A percentile compares a stretch with the other conserved stretches of the same genome.
Conservation (phyloP, 2,797 vertebrate genomes). For the Rachycentron canadum region DNA sequence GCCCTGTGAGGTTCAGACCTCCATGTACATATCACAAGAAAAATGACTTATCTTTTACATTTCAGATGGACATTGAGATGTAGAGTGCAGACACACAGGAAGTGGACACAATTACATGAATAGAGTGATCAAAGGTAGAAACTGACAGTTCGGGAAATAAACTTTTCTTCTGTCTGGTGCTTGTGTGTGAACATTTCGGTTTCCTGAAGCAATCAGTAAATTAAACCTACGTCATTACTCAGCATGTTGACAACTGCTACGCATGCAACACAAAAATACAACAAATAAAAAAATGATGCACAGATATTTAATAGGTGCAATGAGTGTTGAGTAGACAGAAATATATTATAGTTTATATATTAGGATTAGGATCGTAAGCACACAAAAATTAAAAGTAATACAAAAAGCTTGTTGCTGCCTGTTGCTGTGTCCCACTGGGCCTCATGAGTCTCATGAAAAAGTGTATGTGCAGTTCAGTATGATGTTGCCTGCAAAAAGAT, state of each 20-base stretch:
- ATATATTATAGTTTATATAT: too few species aligned
- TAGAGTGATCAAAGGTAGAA: not conserved
- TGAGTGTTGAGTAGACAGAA: too few species aligned
- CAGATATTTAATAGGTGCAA: too few species aligned
- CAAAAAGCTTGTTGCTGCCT: too few species aligned
- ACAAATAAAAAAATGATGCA: too few species aligned
- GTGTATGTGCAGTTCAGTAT: not conserved
- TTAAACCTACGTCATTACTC: not conserved
- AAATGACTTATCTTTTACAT: not conserved
- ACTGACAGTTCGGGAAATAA: not conserved
- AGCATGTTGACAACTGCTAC: not conserved
- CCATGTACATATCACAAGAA: not conserved
- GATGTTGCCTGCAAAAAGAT: not conserved
- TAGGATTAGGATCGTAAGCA: too few species aligned
- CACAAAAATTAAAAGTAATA: too few species aligned
- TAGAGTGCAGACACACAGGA: not conserved
- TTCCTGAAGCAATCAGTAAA: not conserved
- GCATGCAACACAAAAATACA: too few species aligned
- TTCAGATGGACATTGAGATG: constrained; percentile 8
- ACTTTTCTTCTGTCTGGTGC: not conserved
- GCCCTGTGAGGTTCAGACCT: not conserved
- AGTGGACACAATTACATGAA: not conserved
- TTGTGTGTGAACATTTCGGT: not conserved
- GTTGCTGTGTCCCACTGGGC: too few species aligned
- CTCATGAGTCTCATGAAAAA: too few species aligned